phyloP scores from a whole-genome alignment of 35 echinoderm and acorn worm species.

The Acanthaster planci region DNA sequence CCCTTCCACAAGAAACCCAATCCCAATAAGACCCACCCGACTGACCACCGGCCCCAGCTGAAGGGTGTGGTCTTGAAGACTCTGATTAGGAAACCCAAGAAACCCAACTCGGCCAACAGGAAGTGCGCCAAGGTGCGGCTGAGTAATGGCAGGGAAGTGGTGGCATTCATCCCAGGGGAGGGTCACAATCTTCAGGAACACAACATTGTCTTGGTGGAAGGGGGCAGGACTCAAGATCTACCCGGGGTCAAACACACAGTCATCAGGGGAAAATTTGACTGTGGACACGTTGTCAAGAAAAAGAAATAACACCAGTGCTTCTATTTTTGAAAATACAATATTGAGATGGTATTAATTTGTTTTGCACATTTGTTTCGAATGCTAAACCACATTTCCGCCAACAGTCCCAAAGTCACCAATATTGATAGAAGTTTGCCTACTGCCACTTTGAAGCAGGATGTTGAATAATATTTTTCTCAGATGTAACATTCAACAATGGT shows the following conservation, averaged over 20 bases:
- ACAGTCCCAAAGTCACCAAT: too few relatives aligned
- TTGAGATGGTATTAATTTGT: too few relatives aligned
- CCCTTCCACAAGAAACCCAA: slow-evolving; percentile 74
- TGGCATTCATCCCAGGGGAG: slow-evolving; percentile 88
- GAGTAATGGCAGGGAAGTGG: slow-evolving; percentile 89
- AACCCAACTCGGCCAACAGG: slow-evolving; percentile 94
- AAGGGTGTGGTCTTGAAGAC: slow-evolving; percentile 89
- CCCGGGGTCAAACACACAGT: slow-evolving; percentile 94
- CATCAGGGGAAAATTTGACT: slow-evolving; percentile 98
- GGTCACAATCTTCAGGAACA: slow-evolving; percentile 96
- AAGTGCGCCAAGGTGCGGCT: slow-evolving; percentile 88
- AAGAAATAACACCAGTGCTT: slow-evolving; percentile 40
- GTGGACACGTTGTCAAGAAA: slow-evolving; percentile 91
- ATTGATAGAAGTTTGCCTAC: too few relatives aligned
- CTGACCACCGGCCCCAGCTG: slow-evolving; percentile 87
- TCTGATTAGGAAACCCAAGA: slow-evolving; percentile 90
- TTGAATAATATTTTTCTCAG: too few relatives aligned
- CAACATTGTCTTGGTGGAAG: slow-evolving; percentile 95
- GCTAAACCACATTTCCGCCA: too few relatives aligned
- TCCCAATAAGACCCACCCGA: slow-evolving; percentile 70
- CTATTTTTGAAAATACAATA: too few relatives aligned
- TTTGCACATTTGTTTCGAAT: too few relatives aligned
- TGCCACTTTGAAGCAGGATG: too few relatives aligned
- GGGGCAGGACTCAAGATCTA: slow-evolving; percentile 91
- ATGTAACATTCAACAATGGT: too few relatives aligned